These are phyloP conservation scores for Vimba vimba DNA, from an alignment of 2,113 vertebrate species.

Conservation along the genomic window DNA sequence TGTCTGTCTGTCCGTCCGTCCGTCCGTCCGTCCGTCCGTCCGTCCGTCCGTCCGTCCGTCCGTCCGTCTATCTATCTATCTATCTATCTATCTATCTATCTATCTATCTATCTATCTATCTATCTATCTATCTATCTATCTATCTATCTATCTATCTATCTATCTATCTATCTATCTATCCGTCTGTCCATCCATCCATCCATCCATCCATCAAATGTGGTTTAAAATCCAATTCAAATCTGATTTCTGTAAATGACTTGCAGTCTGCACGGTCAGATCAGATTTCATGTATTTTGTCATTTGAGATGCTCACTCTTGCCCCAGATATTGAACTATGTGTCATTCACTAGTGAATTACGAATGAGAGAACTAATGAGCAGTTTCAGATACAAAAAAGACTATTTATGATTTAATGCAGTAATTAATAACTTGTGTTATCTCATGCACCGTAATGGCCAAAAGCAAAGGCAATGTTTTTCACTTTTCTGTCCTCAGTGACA, in stretches of 20 bases:
- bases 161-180: too few species aligned
- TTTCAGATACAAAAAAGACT: too few species aligned
- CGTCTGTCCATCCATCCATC: accelerated
- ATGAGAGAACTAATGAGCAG: neutral
- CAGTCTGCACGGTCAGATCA: constrained; percentile 6
- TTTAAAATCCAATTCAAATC: constrained; percentile 1
- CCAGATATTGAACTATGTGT: constrained; percentile 3
- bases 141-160: too few species aligned
- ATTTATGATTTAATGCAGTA: neutral
- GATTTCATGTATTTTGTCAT: constrained; percentile 10
- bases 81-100: too few species aligned
- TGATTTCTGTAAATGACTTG: neutral
- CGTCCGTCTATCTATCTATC: too few species aligned
- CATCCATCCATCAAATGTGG: neutral
- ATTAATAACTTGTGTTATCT: neutral
- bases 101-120: too few species aligned
- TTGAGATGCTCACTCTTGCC: neutral
- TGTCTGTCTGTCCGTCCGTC: too few species aligned
- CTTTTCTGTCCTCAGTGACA: neutral
- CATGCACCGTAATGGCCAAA: neutral
- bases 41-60: too few species aligned
- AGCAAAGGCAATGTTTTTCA: neutral
- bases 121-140: too few species aligned
- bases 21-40: too few species aligned
- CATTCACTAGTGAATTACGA: neutral